Evolutionary conservation across 2,888 invertebrate species (phyloP).

Genomic region (Sesia bembeciformis): DNA sequence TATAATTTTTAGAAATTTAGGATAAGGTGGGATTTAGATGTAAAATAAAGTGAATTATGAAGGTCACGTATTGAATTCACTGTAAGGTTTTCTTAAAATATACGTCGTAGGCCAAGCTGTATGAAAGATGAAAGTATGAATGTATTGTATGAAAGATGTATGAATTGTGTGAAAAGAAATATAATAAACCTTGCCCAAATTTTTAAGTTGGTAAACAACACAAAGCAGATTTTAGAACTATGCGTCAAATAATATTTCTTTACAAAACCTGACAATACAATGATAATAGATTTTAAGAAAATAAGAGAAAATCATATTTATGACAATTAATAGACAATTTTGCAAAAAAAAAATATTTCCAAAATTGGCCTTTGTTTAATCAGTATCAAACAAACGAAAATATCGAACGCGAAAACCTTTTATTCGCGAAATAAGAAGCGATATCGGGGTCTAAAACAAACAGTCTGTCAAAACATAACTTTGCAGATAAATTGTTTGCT

Average conservation of each 20-base stretch:
- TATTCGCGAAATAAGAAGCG: slow-evolving; percentile 12
- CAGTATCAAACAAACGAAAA: slow-evolving; percentile 4
- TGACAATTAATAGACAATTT: too few species aligned
- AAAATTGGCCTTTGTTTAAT: too few species aligned
- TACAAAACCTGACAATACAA: too few species aligned
- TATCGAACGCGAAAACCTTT: slow-evolving; percentile 7
- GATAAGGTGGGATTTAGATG: not conserved
- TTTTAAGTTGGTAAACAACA: too few species aligned
- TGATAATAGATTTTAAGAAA: too few species aligned
- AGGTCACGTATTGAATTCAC: not conserved
- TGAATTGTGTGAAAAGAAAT: too few species aligned
- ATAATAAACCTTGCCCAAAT: too few species aligned
- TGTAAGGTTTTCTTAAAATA: not conserved
- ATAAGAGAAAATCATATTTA: too few species aligned
- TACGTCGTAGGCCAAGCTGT: not conserved
- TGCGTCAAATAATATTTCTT: too few species aligned
- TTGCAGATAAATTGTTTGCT: slow-evolving; percentile 35
- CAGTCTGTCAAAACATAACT: slow-evolving; percentile 24
- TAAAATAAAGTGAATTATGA: not conserved
- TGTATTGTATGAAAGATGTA: not conserved
- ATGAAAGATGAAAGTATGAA: not conserved
- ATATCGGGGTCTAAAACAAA: slow-evolving; percentile 30
- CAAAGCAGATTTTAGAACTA: too few species aligned
- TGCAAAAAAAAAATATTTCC: too few species aligned
- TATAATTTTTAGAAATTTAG: not conserved